These are phyloP conservation scores for Ennomos erosarius DNA, from an alignment of 2,888 invertebrate genomes.

Conservation along the genomic window DNA sequence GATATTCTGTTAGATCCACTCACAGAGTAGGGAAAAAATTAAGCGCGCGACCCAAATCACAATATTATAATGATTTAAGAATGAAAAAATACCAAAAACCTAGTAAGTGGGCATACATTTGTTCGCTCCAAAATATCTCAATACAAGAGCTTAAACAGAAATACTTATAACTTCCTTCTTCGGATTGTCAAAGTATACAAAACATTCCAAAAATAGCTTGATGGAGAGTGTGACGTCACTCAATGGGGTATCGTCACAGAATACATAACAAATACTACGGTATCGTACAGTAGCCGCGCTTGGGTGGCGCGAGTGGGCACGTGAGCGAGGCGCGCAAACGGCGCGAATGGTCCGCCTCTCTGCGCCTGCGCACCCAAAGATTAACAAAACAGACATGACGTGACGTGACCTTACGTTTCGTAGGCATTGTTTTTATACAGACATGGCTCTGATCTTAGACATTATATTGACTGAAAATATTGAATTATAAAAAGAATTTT, in stretches of 20 bases:
- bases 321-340: conserved; percentile 68
- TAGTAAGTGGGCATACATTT: not conserved
- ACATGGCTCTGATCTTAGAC: too few relatives aligned
- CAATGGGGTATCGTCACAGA: conserved; percentile 11
- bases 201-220: conserved; percentile 24
- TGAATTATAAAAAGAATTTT: too few relatives aligned
- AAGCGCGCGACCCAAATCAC: too few relatives aligned
- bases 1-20: too few relatives aligned
- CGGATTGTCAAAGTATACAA: conserved; percentile 25
- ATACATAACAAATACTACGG: too few relatives aligned
- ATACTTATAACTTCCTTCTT: conserved; percentile 25
- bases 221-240: conserved; percentile 17
- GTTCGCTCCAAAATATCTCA: conserved; percentile 11
- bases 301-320: conserved; percentile 78
- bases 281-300: conserved; percentile 63
- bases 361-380: conserved; percentile 62
- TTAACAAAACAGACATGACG: conserved; percentile 39
- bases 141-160: not conserved
- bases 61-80: too few relatives aligned
- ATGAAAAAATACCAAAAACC: not conserved
- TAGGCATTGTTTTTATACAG: too few relatives aligned
- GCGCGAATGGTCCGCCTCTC: conserved; percentile 65
- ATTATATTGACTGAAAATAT: too few relatives aligned
- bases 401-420: not conserved
- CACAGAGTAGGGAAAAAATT: too few relatives aligned